Conservation (phyloP, 2,888 invertebrate genomes). For the Ditula angustiorana region DNA sequence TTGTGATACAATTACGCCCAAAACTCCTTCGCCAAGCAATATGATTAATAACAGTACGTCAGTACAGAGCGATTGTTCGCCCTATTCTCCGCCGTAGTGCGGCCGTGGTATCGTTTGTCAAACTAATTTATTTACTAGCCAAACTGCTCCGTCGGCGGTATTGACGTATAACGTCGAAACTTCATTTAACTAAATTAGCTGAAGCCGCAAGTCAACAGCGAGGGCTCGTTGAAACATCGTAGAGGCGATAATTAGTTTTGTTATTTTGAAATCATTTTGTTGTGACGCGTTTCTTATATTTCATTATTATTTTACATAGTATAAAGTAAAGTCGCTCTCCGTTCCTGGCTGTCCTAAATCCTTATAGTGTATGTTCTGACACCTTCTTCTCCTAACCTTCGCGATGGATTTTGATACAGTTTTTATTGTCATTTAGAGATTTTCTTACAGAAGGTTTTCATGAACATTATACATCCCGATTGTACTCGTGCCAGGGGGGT, state of each 20-base stretch:
- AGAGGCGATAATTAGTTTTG: conserved; percentile 13
- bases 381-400: too few relatives aligned
- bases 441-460: too few relatives aligned
- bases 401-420: too few relatives aligned
- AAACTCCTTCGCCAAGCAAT: conserved; percentile 21
- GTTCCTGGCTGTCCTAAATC: too few relatives aligned
- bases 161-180: conserved; percentile 36
- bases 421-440: too few relatives aligned
- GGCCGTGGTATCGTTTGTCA: conserved; percentile 37
- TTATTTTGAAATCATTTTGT: neutral
- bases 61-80: conserved; percentile 33
- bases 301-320: too few relatives aligned
- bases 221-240: neutral
- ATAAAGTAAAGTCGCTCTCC: too few relatives aligned
- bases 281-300: too few relatives aligned
- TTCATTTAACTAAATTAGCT: conserved; percentile 27
- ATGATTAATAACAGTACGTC: conserved; percentile 36
- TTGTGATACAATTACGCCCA: neutral
- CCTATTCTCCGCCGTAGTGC: conserved; percentile 25
- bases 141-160: conserved; percentile 21
- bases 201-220: conserved; percentile 19
- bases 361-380: too few relatives aligned
- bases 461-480: too few relatives aligned
- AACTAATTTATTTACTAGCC: conserved; percentile 37
- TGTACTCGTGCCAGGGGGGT: too few relatives aligned